phyloP scores from a whole-genome alignment of 1,140 invertebrate species.

The Drosophila tsacasi region DNA sequence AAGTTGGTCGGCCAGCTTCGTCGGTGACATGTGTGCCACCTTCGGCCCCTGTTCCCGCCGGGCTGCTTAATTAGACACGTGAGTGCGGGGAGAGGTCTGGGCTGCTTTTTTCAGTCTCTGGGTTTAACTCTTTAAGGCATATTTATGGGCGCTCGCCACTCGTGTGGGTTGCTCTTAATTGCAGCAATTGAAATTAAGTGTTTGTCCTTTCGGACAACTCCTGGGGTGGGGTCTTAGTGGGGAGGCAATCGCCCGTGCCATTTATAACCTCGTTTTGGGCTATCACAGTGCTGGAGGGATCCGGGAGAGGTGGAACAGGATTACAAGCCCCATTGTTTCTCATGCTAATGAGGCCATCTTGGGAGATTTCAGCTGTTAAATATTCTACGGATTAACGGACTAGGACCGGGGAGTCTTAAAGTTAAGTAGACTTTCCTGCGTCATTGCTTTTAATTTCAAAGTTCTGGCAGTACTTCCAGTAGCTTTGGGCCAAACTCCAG shows the following conservation, averaged over 20 bases:
- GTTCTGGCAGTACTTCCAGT: not conserved
- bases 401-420: not conserved
- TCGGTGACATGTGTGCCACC: slow-evolving; percentile 56
- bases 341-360: slow-evolving; percentile 40
- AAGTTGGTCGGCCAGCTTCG: slow-evolving; percentile 63
- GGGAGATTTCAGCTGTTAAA: slow-evolving; percentile 23
- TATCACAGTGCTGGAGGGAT: slow-evolving; percentile 7
- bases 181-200: slow-evolving; percentile 82
- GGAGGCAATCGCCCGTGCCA: slow-evolving; percentile 45
- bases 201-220: slow-evolving; percentile 50
- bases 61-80: slow-evolving; percentile 78
- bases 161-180: slow-evolving; percentile 74
- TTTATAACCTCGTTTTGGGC: slow-evolving; percentile 64
- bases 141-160: slow-evolving; percentile 56
- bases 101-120: slow-evolving; percentile 32
- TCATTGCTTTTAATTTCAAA: slow-evolving; percentile 37
- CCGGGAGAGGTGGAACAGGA: slow-evolving; percentile 15
- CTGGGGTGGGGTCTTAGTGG: slow-evolving; percentile 42
- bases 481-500: not conserved
- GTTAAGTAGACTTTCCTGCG: slow-evolving; percentile 8
- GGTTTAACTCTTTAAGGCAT: slow-evolving; percentile 73
- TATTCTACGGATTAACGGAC: slow-evolving; percentile 33
- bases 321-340: slow-evolving; percentile 37
- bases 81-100: slow-evolving; percentile 46
- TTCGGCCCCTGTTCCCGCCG: slow-evolving; percentile 11